phyloP scores from a whole-genome alignment of 2,888 invertebrate species.

The Platycheirus rosarum region DNA sequence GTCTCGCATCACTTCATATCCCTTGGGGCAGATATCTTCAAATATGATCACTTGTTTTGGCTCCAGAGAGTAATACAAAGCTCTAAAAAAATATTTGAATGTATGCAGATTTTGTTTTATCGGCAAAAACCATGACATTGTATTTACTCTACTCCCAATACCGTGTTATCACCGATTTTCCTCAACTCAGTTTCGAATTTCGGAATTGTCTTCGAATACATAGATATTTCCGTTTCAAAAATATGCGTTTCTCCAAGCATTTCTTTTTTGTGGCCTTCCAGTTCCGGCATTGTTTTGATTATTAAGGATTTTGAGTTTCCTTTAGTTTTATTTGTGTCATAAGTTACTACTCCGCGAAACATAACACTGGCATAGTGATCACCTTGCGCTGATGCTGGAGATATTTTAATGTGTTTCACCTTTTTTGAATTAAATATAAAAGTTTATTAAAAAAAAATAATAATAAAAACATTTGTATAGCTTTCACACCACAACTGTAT shows the following conservation, averaged over 20 bases:
- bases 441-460: not conserved
- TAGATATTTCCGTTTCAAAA: conserved; percentile 63
- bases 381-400: conserved; percentile 72
- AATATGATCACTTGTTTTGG: conserved; percentile 66
- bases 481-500: conserved; percentile 50
- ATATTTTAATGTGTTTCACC: conserved; percentile 21
- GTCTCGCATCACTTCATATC: conserved; percentile 14
- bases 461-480: not conserved
- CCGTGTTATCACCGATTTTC: conserved; percentile 62
- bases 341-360: conserved; percentile 69
- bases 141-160: conserved; percentile 58
- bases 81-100: not conserved
- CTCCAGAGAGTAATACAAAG: conserved; percentile 5
- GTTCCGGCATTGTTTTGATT: conserved; percentile 71
- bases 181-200: conserved; percentile 68
- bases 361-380: conserved; percentile 76
- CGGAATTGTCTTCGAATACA: conserved; percentile 54
- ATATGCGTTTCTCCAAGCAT: conserved; percentile 43
- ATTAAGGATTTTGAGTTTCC: conserved; percentile 58
- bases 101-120: too few relatives aligned
- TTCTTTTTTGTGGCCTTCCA: conserved; percentile 68
- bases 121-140: too few relatives aligned
- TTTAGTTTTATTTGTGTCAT: not conserved
- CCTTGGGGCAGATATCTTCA: conserved; percentile 18
- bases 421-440: not conserved